Evolutionary conservation across 23 tunicate genomes (phyloP).

Genomic region (Phallusia fumigata): DNA sequence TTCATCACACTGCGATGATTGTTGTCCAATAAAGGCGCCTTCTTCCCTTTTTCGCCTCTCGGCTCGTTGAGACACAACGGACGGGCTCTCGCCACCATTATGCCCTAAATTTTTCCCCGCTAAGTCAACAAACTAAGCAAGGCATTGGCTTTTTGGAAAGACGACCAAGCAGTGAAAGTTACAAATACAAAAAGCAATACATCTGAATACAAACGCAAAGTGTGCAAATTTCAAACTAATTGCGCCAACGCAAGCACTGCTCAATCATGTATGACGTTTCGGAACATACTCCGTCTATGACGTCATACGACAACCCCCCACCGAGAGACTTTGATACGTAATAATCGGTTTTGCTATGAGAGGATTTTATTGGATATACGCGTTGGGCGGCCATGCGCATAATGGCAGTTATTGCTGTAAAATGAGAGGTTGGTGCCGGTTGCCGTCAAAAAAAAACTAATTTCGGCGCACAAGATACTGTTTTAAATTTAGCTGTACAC

Average conservation of each 20-base stretch:
- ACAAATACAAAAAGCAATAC: neutral
- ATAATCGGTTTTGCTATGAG: neutral
- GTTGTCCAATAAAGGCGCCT: conserved; percentile 14
- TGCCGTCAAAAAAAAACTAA: no score
- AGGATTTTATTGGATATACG: neutral
- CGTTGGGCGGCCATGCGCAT: neutral
- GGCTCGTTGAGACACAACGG: neutral
- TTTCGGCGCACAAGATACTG: no score
- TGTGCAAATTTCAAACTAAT: neutral
- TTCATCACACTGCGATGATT: conserved; percentile 10
- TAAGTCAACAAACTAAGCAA: neutral
- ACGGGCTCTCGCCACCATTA: neutral
- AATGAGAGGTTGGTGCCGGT: no score
- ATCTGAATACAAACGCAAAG: neutral
- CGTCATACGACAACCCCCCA: conserved; percentile 10
- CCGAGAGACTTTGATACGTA: conserved; percentile 4
- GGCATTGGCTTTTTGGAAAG: neutral
- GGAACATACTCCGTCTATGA: neutral
- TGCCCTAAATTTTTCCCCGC: neutral
- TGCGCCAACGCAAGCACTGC: neutral
- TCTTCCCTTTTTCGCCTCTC: neutral
- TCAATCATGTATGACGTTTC: neutral
- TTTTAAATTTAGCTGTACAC: no score
- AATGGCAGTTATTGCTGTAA: neutral
- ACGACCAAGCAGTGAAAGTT: neutral